Base-by-base conservation (phyloP, 35 echinoderm and acorn worm species). In the Patiria miniata region DNA sequence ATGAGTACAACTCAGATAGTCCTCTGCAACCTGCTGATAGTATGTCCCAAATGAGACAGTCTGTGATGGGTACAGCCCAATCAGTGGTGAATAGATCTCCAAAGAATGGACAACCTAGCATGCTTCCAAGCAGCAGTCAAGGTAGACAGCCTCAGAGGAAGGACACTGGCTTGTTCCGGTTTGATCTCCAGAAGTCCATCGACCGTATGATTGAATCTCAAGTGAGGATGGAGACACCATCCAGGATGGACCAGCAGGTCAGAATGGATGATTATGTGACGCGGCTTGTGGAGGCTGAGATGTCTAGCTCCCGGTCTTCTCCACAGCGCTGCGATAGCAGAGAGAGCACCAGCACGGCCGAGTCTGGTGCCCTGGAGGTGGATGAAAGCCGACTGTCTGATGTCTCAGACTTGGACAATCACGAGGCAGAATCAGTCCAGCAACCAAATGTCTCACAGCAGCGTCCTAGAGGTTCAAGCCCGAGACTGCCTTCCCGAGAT, bases 211-310 rank as follows among this genome's bases (percentile, higher is more conserved):
- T 89, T 39, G 87, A 89, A 21, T 89, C 87, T 6, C 87, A 89
- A 36, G 87, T 89, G 77, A 50, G 87, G 38, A 80, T 89, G 40
- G 87, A 89, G 5, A 23, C 51, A 61, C 79, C 37, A 21, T 32
- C 39, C 22, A 53, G 87, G 37, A 55, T 81, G 78, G 51, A 65
- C 54, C 68, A 26, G 21, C 79, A 89, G 77, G 79, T 89, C 22
- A 52, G 79, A 19, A 81, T 90, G 52, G 88, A 84, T 76, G 88
- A 90, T 51, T 90, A 90, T 68, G 80, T 90, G 39, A 84, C 88
- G 17, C 88, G 78, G 23, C 81, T 90, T 34, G 58, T 90, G 36
- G 88, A 90, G 33, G 76, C 81, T 18, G 88, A 90, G 8, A 90
- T 90, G 88, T 84, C 82, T 40, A 90, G 68, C 36, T 77, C 88